Evolutionary conservation across 2,888 invertebrate species (phyloP).

Genomic region (Hirudinaria manillensis): DNA sequence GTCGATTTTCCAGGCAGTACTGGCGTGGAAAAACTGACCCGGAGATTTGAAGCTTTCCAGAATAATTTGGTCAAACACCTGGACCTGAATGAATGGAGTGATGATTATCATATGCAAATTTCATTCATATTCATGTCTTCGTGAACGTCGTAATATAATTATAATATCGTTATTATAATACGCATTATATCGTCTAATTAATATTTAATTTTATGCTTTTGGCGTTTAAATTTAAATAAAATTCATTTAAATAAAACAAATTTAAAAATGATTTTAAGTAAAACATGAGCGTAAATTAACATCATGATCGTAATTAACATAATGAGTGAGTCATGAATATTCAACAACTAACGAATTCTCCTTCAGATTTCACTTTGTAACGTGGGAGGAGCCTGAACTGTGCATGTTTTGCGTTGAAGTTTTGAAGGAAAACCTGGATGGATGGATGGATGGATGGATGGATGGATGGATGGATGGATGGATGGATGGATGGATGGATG

Average conservation of each 20-base stretch:
- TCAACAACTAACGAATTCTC: conserved; percentile 51
- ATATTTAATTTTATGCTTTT: conserved; percentile 2
- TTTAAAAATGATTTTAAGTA: too few species aligned
- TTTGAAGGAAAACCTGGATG: conserved; percentile 48
- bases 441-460: conserved; percentile 8
- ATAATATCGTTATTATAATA: neutral
- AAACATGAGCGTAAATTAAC: too few species aligned
- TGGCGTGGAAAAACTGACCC: conserved; percentile 53
- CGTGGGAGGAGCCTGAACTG: conserved; percentile 53
- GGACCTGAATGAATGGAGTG: conserved; percentile 50
- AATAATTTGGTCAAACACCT: conserved; percentile 53
- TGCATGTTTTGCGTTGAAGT: conserved; percentile 53
- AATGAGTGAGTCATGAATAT: neutral
- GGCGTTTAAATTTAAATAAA: too few species aligned
- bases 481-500: neutral
- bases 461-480: conserved; percentile 6
- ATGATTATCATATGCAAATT: too few species aligned
- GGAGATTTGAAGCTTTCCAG: conserved; percentile 54
- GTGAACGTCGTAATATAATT: neutral
- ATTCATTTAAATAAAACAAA: too few species aligned
- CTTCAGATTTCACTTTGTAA: conserved; percentile 55
- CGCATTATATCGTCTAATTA: neutral
- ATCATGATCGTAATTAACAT: neutral
- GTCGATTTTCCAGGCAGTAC: conserved; percentile 51
- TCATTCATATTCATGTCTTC: neutral